Evolutionary conservation across 1,140 invertebrate genomes (phyloP).

Genomic region (Laupala kohalensis): DNA sequence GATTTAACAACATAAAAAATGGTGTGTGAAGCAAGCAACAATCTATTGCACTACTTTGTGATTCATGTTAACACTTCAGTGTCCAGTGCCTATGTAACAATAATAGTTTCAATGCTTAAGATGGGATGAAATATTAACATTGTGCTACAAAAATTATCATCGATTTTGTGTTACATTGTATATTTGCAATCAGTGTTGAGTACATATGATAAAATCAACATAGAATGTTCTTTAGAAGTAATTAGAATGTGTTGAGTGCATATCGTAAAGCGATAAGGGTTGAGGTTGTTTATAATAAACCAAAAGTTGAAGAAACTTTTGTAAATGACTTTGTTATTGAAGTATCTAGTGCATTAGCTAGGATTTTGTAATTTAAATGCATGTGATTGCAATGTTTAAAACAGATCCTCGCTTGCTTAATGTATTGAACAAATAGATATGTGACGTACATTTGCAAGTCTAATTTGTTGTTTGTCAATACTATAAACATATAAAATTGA

Average conservation of each 20-base stretch:
- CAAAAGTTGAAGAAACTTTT: conserved; percentile 2
- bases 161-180: conserved; percentile 3
- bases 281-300: neutral
- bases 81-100: conserved; percentile 9
- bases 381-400: conserved; percentile 4
- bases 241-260: neutral
- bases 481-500: neutral
- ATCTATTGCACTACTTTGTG: conserved; percentile 1
- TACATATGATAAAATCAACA: neutral
- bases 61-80: conserved; percentile 1
- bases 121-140: neutral
- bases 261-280: neutral
- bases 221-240: neutral
- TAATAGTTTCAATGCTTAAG: neutral
- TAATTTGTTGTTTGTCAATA: neutral
- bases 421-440: neutral
- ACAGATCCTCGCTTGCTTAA: conserved; percentile 1
- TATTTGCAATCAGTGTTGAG: conserved; percentile 4
- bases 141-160: conserved; percentile 4
- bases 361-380: conserved; percentile 6
- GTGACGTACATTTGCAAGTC: neutral
- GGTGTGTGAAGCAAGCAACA: conserved; percentile 1
- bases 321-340: conserved; percentile 2
- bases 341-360: neutral
- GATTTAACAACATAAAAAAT: neutral